phyloP scores from a whole-genome alignment of 2,797 vertebrate species.

The Ciconia nigra region DNA sequence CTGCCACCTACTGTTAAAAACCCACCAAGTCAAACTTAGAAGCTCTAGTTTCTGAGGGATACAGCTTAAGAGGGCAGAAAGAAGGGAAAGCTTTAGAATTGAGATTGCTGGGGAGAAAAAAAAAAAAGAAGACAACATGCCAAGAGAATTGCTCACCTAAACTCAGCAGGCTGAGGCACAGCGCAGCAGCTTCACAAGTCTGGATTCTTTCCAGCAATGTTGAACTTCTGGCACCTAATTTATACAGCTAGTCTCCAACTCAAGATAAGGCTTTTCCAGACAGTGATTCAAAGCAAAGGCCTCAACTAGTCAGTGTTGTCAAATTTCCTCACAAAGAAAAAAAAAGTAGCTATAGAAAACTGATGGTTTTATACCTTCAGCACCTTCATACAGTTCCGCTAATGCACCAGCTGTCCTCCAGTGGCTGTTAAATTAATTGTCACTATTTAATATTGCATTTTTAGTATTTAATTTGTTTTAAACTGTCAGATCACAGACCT shows the following conservation, averaged over 20 bases:
- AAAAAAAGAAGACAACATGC: neutral
- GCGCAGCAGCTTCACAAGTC: neutral
- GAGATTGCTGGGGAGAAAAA: neutral
- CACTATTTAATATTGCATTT: neutral
- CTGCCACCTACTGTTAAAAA: slow-evolving; percentile 45
- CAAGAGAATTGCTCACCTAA: neutral
- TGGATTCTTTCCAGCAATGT: neutral
- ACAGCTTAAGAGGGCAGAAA: neutral
- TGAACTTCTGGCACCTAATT: neutral
- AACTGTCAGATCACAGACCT: neutral
- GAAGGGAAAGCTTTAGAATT: neutral
- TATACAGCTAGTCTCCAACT: neutral
- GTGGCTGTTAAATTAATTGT: neutral
- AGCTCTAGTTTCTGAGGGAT: neutral
- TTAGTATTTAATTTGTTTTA: neutral
- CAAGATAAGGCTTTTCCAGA: neutral
- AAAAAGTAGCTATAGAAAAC: neutral
- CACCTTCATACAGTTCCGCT: neutral
- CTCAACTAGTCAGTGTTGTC: neutral
- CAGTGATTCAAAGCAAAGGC: neutral
- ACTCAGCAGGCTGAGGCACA: neutral
- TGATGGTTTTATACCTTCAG: neutral
- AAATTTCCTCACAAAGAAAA: neutral
- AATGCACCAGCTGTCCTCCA: neutral
- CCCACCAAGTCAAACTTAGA: neutral